phyloP scores from a whole-genome alignment of 2,797 vertebrate species.

The Orestias chungarensis region DNA sequence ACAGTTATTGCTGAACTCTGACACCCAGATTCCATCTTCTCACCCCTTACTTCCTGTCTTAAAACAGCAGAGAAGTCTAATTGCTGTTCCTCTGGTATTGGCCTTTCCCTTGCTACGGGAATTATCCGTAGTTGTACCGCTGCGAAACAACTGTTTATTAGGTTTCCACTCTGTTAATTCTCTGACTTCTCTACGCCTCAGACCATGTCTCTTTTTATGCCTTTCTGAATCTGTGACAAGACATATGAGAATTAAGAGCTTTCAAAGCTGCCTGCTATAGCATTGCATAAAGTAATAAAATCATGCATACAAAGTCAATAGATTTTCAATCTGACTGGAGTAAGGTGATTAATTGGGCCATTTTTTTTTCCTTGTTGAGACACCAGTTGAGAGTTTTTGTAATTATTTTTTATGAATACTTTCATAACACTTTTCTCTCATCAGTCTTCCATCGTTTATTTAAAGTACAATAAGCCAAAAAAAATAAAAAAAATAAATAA shows the following conservation, averaged over 20 bases:
- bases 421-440: not conserved
- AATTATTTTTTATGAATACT: no score
- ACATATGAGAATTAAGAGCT: constrained; percentile 59
- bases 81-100: constrained; percentile 65
- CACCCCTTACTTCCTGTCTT: constrained; percentile 77
- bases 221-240: constrained; percentile 44
- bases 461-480: not conserved
- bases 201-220: no score
- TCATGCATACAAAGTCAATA: constrained; percentile 55
- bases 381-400: not conserved
- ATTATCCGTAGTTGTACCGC: constrained; percentile 63
- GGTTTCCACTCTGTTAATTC: constrained; percentile 78
- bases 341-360: not conserved
- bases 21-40: constrained; percentile 72
- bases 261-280: constrained; percentile 62
- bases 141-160: constrained; percentile 79
- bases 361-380: not conserved
- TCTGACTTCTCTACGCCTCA: no score
- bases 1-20: constrained; percentile 78
- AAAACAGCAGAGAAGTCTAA: constrained; percentile 56
- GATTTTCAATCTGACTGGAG: not conserved
- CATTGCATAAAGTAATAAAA: constrained; percentile 63
- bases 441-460: not conserved
- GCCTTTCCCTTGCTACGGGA: constrained; percentile 76
- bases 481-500: no score